Base-by-base conservation (phyloP, 2,888 invertebrate species). In the Eupithecia subumbrata region DNA sequence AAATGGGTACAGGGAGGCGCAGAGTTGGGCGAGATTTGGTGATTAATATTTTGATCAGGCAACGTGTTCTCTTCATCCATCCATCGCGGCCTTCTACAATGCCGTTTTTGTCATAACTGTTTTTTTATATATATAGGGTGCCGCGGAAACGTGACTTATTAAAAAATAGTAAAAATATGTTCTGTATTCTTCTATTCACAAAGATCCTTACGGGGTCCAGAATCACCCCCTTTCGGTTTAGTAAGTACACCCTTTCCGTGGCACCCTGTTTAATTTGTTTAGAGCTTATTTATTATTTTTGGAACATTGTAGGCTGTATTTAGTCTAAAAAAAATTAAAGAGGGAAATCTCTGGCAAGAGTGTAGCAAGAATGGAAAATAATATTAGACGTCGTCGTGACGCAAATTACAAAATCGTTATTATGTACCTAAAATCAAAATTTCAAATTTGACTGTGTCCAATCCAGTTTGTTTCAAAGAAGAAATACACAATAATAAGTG, bases 1-100 rank as follows among this genome's bases (percentile, higher is more conserved):
- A 86, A 84, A 90, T 90, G 87, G 88, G 16, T 73, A 64, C 74
- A 74, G 73, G 74, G 43, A 71, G 76, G 60, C 43, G 40, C 37
- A 3, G 66, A 67, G 5, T 25, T 5, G 1, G 5, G 12, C 5
- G 25, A 60, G 14, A 60, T 60, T 56, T 5, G 22, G 12, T 25
- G 25, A 60, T 60, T 25, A 60, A 14, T 60, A 25, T 25, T 56
- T 60, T 60, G 14, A 14, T 11, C 16, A 1, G 45, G 3, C 16
- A n/a, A 5, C 30, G 5, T 48, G 7, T 18, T 1, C 18, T 48
- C 48, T 48, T 18, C 4, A 8, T 18, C 7, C 48, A 48, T 48
- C 5, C 18, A 5, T 5, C 5, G 18, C 16, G 1, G 48, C 16
- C 5, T 16, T n/a, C 8, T 16, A 0, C n/a, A n/a, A n/a, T 7